These are phyloP conservation scores for Dicentrarchus labrax DNA, from an alignment of 2,113 vertebrate genomes.

Conservation along the genomic window DNA sequence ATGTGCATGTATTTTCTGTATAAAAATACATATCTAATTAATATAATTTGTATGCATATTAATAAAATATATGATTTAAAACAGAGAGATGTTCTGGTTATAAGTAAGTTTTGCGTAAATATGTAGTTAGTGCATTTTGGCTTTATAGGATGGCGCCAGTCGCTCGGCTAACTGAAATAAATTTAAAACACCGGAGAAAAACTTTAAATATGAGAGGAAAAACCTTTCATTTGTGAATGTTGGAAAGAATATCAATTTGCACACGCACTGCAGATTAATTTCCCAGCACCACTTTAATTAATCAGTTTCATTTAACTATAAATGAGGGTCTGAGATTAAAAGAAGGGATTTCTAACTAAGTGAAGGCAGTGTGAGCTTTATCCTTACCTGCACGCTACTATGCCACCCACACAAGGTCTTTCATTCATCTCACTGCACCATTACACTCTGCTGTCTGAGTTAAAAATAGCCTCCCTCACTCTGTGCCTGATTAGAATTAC, in stretches of 20 bases:
- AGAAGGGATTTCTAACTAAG: conserved; percentile 13
- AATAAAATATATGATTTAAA: neutral
- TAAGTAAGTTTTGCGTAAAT: neutral
- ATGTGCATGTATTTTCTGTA: no score
- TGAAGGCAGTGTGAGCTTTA: conserved; percentile 19
- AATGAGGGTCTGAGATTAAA: neutral
- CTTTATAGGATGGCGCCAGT: neutral
- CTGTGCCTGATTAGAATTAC: conserved; percentile 74
- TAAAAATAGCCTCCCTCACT: conserved; percentile 80
- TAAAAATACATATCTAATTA: no score
- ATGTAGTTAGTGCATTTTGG: neutral
- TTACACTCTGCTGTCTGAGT: conserved; percentile 72
- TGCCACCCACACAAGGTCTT: conserved; percentile 65
- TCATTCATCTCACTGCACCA: conserved; percentile 82
- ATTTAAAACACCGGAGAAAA: neutral
- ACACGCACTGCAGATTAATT: neutral
- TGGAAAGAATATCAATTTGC: neutral
- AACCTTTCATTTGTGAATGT: neutral
- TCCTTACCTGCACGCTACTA: conserved; percentile 68
- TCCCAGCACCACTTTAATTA: neutral
- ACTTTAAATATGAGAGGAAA: neutral
- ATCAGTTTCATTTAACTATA: neutral
- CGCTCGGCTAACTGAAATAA: neutral
- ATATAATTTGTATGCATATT: neutral
- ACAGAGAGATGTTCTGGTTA: neutral